phyloP scores from a whole-genome alignment of 2,888 invertebrate genomes.

The Eupsilia transversa region DNA sequence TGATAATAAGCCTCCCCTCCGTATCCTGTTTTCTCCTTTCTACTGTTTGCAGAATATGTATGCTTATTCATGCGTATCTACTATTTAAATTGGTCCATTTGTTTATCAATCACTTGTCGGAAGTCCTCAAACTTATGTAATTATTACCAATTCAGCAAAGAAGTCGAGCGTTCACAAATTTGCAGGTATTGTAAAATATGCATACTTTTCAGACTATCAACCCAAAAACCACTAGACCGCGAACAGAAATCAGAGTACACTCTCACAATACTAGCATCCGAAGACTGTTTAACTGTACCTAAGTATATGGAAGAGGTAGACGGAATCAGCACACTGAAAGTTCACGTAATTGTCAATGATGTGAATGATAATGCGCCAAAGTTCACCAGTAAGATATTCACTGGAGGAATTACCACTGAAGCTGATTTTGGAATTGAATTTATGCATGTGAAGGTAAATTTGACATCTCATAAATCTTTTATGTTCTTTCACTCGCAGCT shows the following conservation, averaged over 20 bases:
- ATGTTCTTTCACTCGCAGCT: background rate
- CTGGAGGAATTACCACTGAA: constrained; percentile 98
- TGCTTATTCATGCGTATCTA: background rate
- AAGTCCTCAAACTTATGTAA: background rate
- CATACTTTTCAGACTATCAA: constrained; percentile 75
- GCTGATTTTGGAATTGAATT: constrained; percentile 97
- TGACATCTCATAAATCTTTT: background rate
- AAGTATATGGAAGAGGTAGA: constrained; percentile 90
- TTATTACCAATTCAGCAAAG: background rate
- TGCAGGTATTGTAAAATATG: background rate
- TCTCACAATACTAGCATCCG: constrained; percentile 94
- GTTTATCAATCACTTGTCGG: background rate
- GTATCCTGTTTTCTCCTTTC: background rate
- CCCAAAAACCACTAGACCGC: constrained; percentile 92
- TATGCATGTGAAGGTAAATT: constrained; percentile 94
- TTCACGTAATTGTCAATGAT: constrained; percentile 94
- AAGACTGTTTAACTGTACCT: constrained; percentile 93
- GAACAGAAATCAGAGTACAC: constrained; percentile 93
- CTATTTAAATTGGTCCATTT: background rate
- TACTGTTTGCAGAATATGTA: background rate
- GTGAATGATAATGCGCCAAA: constrained; percentile 97
- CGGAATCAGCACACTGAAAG: constrained; percentile 93
- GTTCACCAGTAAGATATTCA: constrained; percentile 95
- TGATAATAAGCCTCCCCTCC: background rate
- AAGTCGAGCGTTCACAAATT: background rate